These are phyloP conservation scores for Melanerpes aurifrons DNA, from an alignment of 2,113 vertebrate species.

Conservation along the genomic window DNA sequence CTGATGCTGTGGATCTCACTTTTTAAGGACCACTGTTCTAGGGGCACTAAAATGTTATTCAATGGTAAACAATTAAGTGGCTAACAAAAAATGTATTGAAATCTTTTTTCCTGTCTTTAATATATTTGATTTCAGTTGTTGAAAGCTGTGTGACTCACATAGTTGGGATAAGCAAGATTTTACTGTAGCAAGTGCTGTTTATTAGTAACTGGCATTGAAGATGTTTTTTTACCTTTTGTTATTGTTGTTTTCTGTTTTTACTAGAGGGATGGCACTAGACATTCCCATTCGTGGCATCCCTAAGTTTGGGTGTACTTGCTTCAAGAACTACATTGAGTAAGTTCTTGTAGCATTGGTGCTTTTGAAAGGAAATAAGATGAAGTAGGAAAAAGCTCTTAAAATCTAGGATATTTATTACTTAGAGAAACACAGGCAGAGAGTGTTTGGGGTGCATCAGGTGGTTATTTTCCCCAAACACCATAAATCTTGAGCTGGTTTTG, in stretches of 20 bases:
- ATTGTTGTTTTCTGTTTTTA: not conserved
- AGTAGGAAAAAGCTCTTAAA: not conserved
- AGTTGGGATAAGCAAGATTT: not conserved
- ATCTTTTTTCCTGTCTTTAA: not conserved
- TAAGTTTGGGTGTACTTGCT: not conserved
- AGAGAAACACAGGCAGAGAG: not conserved
- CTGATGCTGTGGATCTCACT: not conserved
- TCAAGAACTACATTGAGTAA: not conserved
- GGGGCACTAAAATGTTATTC: not conserved
- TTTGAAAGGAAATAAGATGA: not conserved
- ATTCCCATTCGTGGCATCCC: not conserved
- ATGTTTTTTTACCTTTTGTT: not conserved
- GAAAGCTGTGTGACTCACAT: not conserved
- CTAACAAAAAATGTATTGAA: not conserved
- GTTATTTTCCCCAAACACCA: not conserved
- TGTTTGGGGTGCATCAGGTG: constrained; percentile 20
- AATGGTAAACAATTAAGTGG: not conserved
- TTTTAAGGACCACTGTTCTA: not conserved
- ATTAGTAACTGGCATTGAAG: not conserved
- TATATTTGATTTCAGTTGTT: not conserved
- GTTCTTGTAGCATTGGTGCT: not conserved
- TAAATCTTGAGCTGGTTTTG: constrained; percentile 34
- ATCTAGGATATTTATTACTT: not conserved
- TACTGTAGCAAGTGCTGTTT: not conserved
- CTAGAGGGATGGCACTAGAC: not conserved